Percentiles rank a stretch among this genome's conserved stretches.
Conservation (phyloP, 2,797 vertebrate species). For the Coreius guichenoti region DNA sequence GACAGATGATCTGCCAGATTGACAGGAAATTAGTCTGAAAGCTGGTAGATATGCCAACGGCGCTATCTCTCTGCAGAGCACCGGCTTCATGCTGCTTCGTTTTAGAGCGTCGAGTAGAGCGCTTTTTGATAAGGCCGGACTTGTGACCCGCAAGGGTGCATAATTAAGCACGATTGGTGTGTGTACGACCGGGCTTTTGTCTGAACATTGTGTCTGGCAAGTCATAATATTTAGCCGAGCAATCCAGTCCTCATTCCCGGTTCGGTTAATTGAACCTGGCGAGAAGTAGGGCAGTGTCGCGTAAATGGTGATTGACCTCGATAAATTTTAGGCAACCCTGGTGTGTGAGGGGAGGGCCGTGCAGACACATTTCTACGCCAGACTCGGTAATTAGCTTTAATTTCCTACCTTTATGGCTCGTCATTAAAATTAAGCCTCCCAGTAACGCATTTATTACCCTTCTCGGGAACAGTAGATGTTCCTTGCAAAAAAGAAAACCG, state of each 20-base stretch:
- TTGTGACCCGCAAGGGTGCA: conserved; percentile 25
- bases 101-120: conserved; percentile 1
- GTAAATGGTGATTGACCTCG: conserved; percentile 56
- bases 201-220: conserved; percentile 18
- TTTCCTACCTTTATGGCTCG: conserved; percentile 61
- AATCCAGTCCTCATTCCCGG: conserved; percentile 18
- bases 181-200: background rate
- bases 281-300: conserved; percentile 35
- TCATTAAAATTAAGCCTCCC: conserved; percentile 65
- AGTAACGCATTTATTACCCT: conserved; percentile 61
- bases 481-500: conserved; percentile 39
- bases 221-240: conserved; percentile 34
- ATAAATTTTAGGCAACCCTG: conserved; percentile 55
- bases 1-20: conserved; percentile 60
- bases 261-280: conserved; percentile 44
- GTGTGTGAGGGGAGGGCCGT: conserved; percentile 31
- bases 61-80: conserved; percentile 40
- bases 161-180: conserved; percentile 34
- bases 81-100: conserved; percentile 29
- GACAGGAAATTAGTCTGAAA: conserved; percentile 57
- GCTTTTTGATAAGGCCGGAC: conserved; percentile 51
- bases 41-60: conserved; percentile 52
- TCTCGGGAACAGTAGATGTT: conserved; percentile 55
- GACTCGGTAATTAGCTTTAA: conserved; percentile 64
- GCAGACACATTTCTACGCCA: conserved; percentile 51